Evolutionary conservation across 2,888 invertebrate genomes (phyloP).

Genomic region (Drosophila falleni): DNA sequence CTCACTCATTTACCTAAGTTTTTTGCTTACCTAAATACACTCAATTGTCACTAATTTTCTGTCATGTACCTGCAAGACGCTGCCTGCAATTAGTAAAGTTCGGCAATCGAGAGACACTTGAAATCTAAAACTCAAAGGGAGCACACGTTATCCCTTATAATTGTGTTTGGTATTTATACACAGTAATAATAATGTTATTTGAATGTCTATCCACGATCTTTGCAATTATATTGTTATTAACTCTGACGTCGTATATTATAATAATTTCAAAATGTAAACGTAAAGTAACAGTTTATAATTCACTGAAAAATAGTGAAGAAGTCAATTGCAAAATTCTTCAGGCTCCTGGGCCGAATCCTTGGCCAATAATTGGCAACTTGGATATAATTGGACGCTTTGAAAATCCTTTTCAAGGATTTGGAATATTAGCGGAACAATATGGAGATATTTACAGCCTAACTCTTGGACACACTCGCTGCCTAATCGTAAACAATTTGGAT

Average conservation of each 20-base stretch:
- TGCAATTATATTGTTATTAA: constrained; percentile 13
- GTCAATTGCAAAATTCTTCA: constrained; percentile 23
- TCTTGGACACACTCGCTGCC: constrained; percentile 89
- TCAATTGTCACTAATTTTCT: background rate
- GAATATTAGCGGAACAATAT: constrained; percentile 88
- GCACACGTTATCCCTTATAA: background rate
- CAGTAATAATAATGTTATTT: background rate
- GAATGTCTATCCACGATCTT: constrained; percentile 1
- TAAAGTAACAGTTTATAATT: constrained; percentile 28
- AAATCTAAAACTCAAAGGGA: background rate
- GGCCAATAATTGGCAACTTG: constrained; percentile 90
- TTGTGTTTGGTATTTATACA: background rate
- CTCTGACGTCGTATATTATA: constrained; percentile 20
- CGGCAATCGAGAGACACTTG: background rate
- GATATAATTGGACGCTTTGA: constrained; percentile 88
- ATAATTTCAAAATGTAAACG: constrained; percentile 44
- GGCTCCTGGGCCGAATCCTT: constrained; percentile 89
- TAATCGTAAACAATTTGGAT: constrained; percentile 91
- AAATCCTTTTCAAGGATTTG: constrained; percentile 90
- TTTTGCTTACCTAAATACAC: background rate
- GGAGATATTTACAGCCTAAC: constrained; percentile 91
- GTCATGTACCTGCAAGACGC: background rate
- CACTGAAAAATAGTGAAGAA: constrained; percentile 18
- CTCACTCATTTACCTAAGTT: background rate
- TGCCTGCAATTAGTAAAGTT: background rate